A percentile compares a stretch with the other conserved stretches of the same genome.
These are phyloP conservation scores for Thymallus thymallus DNA, from an alignment of 2,113 vertebrate genomes.

Conservation along the genomic window DNA sequence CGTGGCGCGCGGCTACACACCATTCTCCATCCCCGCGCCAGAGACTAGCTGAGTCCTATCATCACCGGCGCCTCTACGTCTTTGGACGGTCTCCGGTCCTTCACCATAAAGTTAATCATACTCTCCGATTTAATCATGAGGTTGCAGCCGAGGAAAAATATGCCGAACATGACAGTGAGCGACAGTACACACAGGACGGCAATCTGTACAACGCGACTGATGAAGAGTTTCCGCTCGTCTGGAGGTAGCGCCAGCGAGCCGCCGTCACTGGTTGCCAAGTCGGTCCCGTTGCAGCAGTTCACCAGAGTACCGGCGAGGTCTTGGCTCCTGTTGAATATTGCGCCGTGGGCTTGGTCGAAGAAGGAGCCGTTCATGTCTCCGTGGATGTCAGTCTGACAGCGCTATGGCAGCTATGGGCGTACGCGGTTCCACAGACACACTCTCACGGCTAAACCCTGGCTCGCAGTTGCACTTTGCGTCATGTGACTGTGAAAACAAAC, in stretches of 20 bases:
- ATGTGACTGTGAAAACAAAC: conserved; percentile 55
- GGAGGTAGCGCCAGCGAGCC: conserved; percentile 77
- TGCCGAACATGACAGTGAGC: conserved; percentile 92
- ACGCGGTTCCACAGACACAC: conserved; percentile 28
- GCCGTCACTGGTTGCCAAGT: conserved; percentile 79
- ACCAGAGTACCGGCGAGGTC: conserved; percentile 80
- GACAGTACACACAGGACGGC: conserved; percentile 94
- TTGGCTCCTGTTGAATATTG: conserved; percentile 82
- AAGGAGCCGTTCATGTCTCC: conserved; percentile 84
- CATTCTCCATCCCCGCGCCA: conserved; percentile 6
- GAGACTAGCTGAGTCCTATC: conserved; percentile 86
- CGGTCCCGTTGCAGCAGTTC: conserved; percentile 81
- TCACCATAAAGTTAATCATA: conserved; percentile 97
- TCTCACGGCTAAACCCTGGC: conserved; percentile 38
- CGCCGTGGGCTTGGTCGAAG: conserved; percentile 82
- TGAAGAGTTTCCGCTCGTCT: conserved; percentile 89
- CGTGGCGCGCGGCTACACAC: not conserved
- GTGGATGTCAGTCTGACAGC: conserved; percentile 15
- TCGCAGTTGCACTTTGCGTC: conserved; percentile 50
- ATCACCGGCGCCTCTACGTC: conserved; percentile 91
- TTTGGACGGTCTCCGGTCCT: conserved; percentile 92
- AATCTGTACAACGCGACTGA: conserved; percentile 94
- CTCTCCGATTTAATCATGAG: conserved; percentile 97
- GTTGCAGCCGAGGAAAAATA: conserved; percentile 97
- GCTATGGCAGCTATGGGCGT: conserved; percentile 1